These are phyloP conservation scores for Pristionchus exspectatus DNA, from an alignment of 2,888 invertebrate genomes.

Conservation along the genomic window DNA sequence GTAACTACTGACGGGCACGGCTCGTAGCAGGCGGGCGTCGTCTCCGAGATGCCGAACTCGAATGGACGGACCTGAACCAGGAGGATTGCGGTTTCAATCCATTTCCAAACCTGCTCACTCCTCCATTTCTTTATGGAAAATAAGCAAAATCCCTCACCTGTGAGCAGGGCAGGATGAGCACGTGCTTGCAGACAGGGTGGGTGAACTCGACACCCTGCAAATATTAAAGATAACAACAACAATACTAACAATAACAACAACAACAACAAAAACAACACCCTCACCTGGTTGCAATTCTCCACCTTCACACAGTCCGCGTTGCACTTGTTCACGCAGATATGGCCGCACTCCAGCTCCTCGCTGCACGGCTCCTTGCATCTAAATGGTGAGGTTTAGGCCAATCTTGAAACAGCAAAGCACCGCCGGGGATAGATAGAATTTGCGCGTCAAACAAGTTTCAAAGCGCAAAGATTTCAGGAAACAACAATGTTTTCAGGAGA, in stretches of 20 bases:
- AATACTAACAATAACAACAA: too few species aligned
- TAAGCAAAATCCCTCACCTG: not conserved
- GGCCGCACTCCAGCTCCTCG: slow-evolving; percentile 65
- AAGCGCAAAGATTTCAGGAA: too few species aligned
- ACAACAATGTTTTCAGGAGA: too few species aligned
- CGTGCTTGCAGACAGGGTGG: slow-evolving; percentile 59
- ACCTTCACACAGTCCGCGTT: slow-evolving; percentile 52
- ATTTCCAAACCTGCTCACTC: too few species aligned
- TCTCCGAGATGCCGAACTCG: not conserved
- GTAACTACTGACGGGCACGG: not conserved
- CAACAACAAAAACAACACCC: not conserved
- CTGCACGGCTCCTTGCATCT: slow-evolving; percentile 50
- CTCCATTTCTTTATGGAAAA: too few species aligned
- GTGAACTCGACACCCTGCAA: not conserved
- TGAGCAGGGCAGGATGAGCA: slow-evolving; percentile 57
- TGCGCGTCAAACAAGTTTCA: too few species aligned
- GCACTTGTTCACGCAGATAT: slow-evolving; percentile 59
- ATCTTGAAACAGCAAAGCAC: too few species aligned
- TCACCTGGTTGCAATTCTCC: slow-evolving; percentile 54
- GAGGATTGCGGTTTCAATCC: too few species aligned
- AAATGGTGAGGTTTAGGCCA: too few species aligned
- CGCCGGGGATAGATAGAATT: too few species aligned
- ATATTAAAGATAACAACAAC: not conserved
- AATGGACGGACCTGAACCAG: too few species aligned
- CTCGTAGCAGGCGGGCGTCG: slow-evolving; percentile 21